phyloP scores from a whole-genome alignment of 1,140 invertebrate genomes.

The Drosophila pseudoobscura region DNA sequence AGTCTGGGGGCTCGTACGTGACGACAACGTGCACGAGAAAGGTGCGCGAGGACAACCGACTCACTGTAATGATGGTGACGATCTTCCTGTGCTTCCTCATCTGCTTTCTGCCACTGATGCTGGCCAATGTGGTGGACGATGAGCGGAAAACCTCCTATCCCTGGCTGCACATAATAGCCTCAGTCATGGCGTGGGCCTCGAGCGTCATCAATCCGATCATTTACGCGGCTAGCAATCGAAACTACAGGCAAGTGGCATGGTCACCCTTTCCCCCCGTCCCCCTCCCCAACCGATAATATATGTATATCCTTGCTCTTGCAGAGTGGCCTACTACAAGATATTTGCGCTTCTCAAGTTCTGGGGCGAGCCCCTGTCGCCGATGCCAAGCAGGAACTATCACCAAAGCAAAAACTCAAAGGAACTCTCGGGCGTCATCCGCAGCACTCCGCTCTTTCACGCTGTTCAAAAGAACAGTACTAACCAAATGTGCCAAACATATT shows the following conservation, averaged over 20 bases:
- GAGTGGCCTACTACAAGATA: constrained; percentile 79
- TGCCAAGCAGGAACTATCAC: constrained; percentile 81
- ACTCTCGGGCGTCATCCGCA: constrained; percentile 75
- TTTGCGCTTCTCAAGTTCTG: constrained; percentile 78
- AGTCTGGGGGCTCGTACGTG: constrained; percentile 54
- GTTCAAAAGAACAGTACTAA: constrained; percentile 78
- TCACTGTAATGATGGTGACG: constrained; percentile 92
- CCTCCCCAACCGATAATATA: neutral
- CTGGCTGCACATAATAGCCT: constrained; percentile 90
- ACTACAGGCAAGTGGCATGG: constrained; percentile 85
- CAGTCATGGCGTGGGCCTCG: constrained; percentile 93
- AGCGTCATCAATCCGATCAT: constrained; percentile 94
- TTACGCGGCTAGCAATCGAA: constrained; percentile 92
- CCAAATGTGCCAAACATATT: constrained; percentile 83
- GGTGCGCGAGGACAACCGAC: constrained; percentile 88
- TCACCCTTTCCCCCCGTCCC: neutral
- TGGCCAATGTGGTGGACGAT: constrained; percentile 93
- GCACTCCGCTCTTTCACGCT: constrained; percentile 78
- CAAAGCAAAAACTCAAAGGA: constrained; percentile 82
- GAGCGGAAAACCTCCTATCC: constrained; percentile 86
- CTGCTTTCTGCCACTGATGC: constrained; percentile 93
- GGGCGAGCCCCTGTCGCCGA: constrained; percentile 79
- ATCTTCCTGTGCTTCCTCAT: constrained; percentile 93
- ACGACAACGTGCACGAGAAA: constrained; percentile 68
- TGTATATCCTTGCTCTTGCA: constrained; percentile 12